Conservation (phyloP, 1,140 invertebrate genomes). For the Cherax quadricarinatus region DNA sequence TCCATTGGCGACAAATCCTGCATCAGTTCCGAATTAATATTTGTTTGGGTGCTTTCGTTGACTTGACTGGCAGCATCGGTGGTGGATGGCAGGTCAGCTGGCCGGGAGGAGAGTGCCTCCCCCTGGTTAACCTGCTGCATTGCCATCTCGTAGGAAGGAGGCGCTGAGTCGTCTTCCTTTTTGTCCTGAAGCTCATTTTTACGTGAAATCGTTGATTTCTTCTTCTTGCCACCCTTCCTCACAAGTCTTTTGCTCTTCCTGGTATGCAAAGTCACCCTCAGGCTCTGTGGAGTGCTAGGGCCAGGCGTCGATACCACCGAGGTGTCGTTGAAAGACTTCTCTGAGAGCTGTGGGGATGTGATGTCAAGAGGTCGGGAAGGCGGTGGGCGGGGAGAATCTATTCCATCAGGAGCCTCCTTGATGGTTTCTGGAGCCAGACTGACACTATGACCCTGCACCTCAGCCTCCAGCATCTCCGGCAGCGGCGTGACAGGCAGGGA, state of each 20-base stretch:
- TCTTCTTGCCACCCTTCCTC: conserved; percentile 32
- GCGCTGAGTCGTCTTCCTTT: conserved; percentile 50
- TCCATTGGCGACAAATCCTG: conserved; percentile 40
- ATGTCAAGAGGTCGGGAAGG: background rate
- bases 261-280: background rate
- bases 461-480: conserved; percentile 39
- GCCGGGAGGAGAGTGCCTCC: background rate
- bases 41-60: conserved; percentile 58
- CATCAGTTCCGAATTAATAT: background rate
- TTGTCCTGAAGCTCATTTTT: background rate
- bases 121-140: conserved; percentile 39
- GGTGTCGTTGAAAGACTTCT: conserved; percentile 30
- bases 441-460: conserved; percentile 51
- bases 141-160: conserved; percentile 57
- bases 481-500: conserved; percentile 49
- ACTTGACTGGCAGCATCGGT: conserved; percentile 24
- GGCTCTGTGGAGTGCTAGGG: background rate
- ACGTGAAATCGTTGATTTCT: background rate
- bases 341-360: conserved; percentile 38
- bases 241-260: conserved; percentile 17
- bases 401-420: conserved; percentile 29
- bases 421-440: conserved; percentile 63
- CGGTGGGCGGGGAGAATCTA: conserved; percentile 26
- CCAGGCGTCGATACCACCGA: conserved; percentile 45
- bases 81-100: background rate